A percentile compares a stretch with the other conserved stretches of the same genome.
phyloP scores from a whole-genome alignment of 1,140 invertebrate species.

The Caenorhabditis briggsae region DNA sequence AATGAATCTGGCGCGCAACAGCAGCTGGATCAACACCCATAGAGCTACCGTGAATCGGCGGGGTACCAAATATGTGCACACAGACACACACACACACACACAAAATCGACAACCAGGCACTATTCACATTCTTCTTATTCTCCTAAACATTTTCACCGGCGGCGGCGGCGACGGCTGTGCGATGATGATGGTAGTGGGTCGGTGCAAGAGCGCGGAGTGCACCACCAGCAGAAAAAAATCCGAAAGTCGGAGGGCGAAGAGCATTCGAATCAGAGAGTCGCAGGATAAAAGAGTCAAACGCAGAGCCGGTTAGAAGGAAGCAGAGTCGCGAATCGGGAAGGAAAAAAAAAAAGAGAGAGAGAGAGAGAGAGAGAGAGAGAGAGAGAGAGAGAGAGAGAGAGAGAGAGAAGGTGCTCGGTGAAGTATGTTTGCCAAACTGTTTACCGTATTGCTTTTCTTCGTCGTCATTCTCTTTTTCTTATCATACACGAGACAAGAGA shows the following conservation, averaged over 20 bases:
- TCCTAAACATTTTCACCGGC: conserved; percentile 38
- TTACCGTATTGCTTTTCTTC: conserved; percentile 44
- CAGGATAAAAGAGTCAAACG: conserved; percentile 29
- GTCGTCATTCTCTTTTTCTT: conserved; percentile 21
- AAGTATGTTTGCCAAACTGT: conserved; percentile 49
- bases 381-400: conserved; percentile 18
- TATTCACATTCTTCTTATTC: conserved; percentile 25
- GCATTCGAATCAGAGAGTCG: conserved; percentile 27
- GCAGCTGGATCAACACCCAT: conserved; percentile 46
- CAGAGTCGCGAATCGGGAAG: not conserved
- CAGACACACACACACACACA: conserved; percentile 23
- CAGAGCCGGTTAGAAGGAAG: conserved; percentile 32
- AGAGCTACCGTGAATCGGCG: conserved; percentile 14
- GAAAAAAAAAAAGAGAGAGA: not conserved
- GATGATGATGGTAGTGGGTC: conserved; percentile 24
- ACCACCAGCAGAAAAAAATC: conserved; percentile 21
- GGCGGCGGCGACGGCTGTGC: not conserved
- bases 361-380: conserved; percentile 37
- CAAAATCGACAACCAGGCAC: conserved; percentile 25
- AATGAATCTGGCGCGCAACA: not conserved
- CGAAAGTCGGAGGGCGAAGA: conserved; percentile 28
- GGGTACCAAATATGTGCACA: conserved; percentile 46
- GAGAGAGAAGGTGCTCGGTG: conserved; percentile 22
- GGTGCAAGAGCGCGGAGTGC: conserved; percentile 30
- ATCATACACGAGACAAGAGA: conserved; percentile 27